Base-by-base conservation (phyloP, 1,140 invertebrate species). In the Euglossa dilemma region DNA sequence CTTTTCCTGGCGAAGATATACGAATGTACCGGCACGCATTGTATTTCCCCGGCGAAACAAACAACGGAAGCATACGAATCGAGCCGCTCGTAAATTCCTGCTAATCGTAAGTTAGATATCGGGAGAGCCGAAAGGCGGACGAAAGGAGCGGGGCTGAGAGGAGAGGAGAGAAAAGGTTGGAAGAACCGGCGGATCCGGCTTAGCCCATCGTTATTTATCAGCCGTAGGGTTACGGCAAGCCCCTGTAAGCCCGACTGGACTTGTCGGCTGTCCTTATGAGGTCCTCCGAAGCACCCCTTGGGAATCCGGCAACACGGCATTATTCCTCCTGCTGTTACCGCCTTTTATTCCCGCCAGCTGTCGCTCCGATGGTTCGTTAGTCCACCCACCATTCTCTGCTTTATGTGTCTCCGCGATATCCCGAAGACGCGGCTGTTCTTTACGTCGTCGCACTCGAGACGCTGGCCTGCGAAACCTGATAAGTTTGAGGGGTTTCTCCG, bases 31-130 rank as follows among this genome's bases (percentile, higher is more conserved):
- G 1, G 8, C 12, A 50, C 52, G 14, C 5, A 16, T 54, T 54
- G 4, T 54, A 54, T 54, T 14, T 57, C 20, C 12, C 59, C 7
- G 5, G 16, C 61, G 7, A 45, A 18, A n/a, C 47, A 28, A 50
- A 61, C 9, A 78, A 25, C 7, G 25, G 36, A 7, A 83, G 45
- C 20, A 18, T 43, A 54, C 14, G 72, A 73, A 83, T 61, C 20
- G 64, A 56, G 28, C 57, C 2, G 11, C 18, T 88, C 91, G 87
- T 92, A 93, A 90, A 91, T 92, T 90, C 50, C n/a, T 25, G 63
- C 81, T 90, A 92, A 91, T 91, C 87, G 89, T 85, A 87, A 85
- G 85, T 84, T 84, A 78, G 66, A 36, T 43, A 73, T 59, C 25
- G 25, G 25, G n/a, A 12, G 36, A 9, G 59, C 12, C 23, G 12